Conservation (phyloP, 1,140 invertebrate species). For the Ceratitis capitata region DNA sequence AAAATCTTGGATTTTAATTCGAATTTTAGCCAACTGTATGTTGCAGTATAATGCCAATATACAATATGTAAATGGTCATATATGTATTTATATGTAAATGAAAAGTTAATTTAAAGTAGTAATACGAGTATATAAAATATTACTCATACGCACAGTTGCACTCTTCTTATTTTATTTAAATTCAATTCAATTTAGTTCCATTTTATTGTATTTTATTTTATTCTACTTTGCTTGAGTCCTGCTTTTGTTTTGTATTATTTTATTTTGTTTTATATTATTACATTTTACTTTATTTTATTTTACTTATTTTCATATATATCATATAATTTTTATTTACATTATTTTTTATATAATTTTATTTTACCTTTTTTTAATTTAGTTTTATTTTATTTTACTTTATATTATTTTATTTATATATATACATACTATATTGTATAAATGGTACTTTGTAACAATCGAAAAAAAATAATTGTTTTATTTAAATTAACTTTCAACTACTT, state of each 20-base stretch:
- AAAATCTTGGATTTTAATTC: no score
- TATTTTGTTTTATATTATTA: constrained; percentile 16
- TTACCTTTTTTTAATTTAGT: background rate
- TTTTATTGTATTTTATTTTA: constrained; percentile 2
- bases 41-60: no score
- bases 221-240: background rate
- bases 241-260: background rate
- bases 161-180: background rate
- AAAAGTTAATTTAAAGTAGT: no score
- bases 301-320: background rate
- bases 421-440: no score
- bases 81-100: no score
- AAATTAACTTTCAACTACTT: no score
- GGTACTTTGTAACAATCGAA: no score
- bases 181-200: background rate
- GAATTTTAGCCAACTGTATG: no score
- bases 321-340: background rate
- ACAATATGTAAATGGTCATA: no score
- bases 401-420: background rate
- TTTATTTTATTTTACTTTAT: background rate
- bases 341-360: background rate
- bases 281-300: constrained; percentile 23
- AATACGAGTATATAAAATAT: no score
- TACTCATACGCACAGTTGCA: background rate
- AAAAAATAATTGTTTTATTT: no score